Conservation (phyloP, 2,797 vertebrate genomes). For the Acrossocheilus fasciatus region DNA sequence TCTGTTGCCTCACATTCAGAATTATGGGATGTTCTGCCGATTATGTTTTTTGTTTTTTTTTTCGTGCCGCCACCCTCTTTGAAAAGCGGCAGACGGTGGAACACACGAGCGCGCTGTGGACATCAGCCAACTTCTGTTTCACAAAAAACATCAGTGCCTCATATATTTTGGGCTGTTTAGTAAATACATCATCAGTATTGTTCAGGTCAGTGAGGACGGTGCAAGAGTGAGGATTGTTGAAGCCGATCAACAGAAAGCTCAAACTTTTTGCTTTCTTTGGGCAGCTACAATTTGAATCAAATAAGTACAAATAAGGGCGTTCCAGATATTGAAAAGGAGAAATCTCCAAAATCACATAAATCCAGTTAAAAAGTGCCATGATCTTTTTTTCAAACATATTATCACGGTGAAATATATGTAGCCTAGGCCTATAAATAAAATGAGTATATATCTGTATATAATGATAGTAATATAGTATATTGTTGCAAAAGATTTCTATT, state of each 20-base stretch:
- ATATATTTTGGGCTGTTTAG: slow-evolving; percentile 26
- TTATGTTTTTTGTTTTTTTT: slow-evolving; percentile 73
- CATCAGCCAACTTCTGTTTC: slow-evolving; percentile 76
- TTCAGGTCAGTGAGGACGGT: not conserved
- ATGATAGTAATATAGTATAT: too few species aligned
- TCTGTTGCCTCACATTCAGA: slow-evolving; percentile 91
- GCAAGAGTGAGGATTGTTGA: not conserved
- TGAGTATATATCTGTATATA: too few species aligned
- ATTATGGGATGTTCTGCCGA: slow-evolving; percentile 85
- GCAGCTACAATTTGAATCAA: not conserved
- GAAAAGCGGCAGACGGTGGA: slow-evolving; percentile 72
- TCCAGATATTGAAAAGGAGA: not conserved
- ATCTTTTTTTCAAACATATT: too few species aligned
- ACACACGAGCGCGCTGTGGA: slow-evolving; percentile 73
- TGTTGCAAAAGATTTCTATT: too few species aligned
- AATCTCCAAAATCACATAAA: too few species aligned
- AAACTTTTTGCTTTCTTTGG: not conserved
- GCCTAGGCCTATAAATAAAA: too few species aligned
- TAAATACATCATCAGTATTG: slow-evolving; percentile 17
- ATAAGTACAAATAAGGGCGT: not conserved
- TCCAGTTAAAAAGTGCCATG: too few species aligned
- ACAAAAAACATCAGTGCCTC: slow-evolving; percentile 52
- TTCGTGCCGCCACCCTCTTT: slow-evolving; percentile 72
- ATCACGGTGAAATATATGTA: too few species aligned
- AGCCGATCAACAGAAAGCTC: not conserved